Evolutionary conservation across 2,888 invertebrate species (phyloP).

Genomic region (Notodonta dromedarius): DNA sequence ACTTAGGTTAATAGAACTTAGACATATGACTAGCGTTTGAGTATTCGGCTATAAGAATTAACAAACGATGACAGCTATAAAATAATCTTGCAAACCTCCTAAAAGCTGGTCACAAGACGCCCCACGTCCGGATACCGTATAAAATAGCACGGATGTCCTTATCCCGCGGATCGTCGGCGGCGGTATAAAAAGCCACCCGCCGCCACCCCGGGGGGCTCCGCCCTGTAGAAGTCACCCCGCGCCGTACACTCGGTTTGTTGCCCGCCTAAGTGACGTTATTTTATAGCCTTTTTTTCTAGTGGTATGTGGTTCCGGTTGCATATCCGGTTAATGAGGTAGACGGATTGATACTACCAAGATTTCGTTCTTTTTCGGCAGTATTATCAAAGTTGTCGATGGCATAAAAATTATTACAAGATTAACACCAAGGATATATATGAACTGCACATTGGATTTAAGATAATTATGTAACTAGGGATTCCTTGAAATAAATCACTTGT

Average conservation of each 20-base stretch:
- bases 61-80: not conserved
- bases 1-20: no score
- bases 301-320: not conserved
- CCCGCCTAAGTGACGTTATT: constrained; percentile 8
- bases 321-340: not conserved
- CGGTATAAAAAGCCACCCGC: constrained; percentile 56
- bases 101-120: constrained; percentile 15
- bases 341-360: no score
- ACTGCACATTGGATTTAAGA: no score
- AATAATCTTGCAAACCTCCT: not conserved
- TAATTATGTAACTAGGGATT: no score
- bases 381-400: no score
- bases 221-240: constrained; percentile 3
- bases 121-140: constrained; percentile 62
- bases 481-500: not conserved
- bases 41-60: no score
- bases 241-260: not conserved
- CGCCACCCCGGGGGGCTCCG: not conserved
- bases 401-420: no score
- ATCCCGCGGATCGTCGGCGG: constrained; percentile 61
- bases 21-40: no score
- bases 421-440: no score
- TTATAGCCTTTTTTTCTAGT: not conserved
- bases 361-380: not conserved
- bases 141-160: constrained; percentile 71